Evolutionary conservation across 2,113 vertebrate species (phyloP), one percentile per base, ranked within the genome.

Genomic region (Egretta garzetta): DNA sequence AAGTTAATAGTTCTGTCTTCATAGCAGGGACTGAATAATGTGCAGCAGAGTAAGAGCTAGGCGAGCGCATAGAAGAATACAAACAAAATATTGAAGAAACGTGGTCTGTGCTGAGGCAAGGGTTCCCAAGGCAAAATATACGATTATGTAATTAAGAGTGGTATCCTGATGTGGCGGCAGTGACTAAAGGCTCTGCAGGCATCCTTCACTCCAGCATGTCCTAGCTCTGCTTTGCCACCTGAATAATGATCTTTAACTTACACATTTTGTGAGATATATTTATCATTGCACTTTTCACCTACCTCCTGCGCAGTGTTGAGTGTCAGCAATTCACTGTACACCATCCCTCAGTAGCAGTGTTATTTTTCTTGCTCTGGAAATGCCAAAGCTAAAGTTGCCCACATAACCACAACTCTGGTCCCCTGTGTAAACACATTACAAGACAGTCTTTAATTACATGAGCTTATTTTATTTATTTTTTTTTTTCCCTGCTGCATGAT

Each of bases 1-100:
- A 87, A 96, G 84, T 95, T 96, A 96, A 94, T 94, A 91, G 81
- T 80, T 95, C 89, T 97, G 77, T 68, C 94, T 94, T 97, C 94
- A 70, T 85, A 60, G 91, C 58, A 70, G 58, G 41, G 73, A 76
- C 79, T 94, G 85, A 93, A 88, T 95, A 96, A 94, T 95, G 73
- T 91, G 86, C 45, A 70, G 50, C 63, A 92, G 66, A 72, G 71
- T 66, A 88, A 93, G n/a, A 93, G 71, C 93, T 66, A 88, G 66
- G 53, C 2, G 0, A 93, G 74, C 80, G 53, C 56, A 30, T 6
- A 83, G 85, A 92, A 62, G 58, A 96, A 88, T 83, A 62, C 79
- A 93, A 96, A 96, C 88, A 93, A 93, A 96, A 88, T 88, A 70
- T 66, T 92, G 81, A 92, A 88, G 62, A 86, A 77, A 75, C 33